phyloP scores from a whole-genome alignment of 2,888 invertebrate genomes.

The Coecobrya sp. region DNA sequence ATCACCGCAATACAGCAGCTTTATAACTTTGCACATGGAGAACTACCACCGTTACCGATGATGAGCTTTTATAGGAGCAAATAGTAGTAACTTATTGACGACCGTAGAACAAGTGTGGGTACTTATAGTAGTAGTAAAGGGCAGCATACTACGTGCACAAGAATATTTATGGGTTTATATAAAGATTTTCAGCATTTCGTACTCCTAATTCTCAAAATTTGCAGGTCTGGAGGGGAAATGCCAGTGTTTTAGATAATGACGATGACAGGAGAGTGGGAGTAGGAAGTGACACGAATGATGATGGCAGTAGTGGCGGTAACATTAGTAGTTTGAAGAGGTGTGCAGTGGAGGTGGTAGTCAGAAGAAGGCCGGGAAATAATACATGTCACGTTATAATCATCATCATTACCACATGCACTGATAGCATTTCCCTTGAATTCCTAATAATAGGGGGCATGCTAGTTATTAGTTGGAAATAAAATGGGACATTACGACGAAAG shows the following conservation, averaged over 20 bases:
- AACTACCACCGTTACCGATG: not conserved
- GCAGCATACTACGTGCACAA: not conserved
- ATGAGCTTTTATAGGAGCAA: not conserved
- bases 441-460: not conserved
- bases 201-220: not conserved
- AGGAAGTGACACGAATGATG: constrained; percentile 16
- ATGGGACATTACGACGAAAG: not conserved
- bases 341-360: not conserved
- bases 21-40: constrained; percentile 1
- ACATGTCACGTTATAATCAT: constrained; percentile 27
- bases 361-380: not conserved
- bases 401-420: constrained; percentile 38
- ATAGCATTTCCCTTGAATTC: not conserved
- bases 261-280: constrained; percentile 10
- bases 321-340: not conserved
- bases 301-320: not conserved
- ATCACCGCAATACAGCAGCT: not conserved
- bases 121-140: not conserved
- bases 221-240: constrained; percentile 17
- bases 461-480: constrained; percentile 17
- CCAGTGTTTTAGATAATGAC: constrained; percentile 73
- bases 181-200: constrained; percentile 15
- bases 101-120: not conserved
- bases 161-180: constrained; percentile 12
- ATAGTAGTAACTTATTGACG: not conserved